Evolutionary conservation across 2,113 vertebrate species (phyloP), one percentile per base, ranked within the genome.

Genomic region (Plectropomus leopardus): DNA sequence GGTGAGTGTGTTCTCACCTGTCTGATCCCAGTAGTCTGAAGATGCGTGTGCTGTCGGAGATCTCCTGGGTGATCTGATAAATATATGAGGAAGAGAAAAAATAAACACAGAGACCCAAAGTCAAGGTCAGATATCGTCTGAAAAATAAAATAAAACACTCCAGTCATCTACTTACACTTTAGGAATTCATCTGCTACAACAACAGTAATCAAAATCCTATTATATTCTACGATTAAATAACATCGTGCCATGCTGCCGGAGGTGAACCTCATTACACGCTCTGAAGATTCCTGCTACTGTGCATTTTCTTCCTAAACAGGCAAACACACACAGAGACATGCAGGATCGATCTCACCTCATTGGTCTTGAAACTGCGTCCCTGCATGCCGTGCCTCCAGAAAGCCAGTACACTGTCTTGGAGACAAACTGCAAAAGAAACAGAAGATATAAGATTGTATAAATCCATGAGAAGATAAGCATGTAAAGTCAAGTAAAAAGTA

Each of bases 381-480:
- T 99, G 98, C 98, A 99, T 99, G 40, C 98, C 98, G 0, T 99
- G 98, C 59, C 97, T 98, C 98, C 98, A 99, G 92, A 99, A 99
- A 0, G 98, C 98, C 87, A 99, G 91, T 36, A 99, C 98, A 3
- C 98, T 99, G 92, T 99, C 98, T 89, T 99, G 98, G 42, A 99
- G 96, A 93, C 98, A 99, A 87, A 99, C 98, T 99, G 87, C 47
- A 87, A 70, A n/a, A 50, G 9, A 86, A 6, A 42, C 21, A 19
- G 13, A 26, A 40, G 53, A 7, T 40, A 63, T 1, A 59, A 51
- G 5, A 47, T 6, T 32, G 14, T 48, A 19, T 11, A 44, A 60
- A 70, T 63, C 6, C 1, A 65, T n/a, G 5, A 9, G 10, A 23
- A 16, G 45, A 54, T n/a, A 42, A 9, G 7, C 28, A 64, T 17